Evolutionary conservation across 2,888 invertebrate species (phyloP).

Genomic region (Fissipunctia ypsillon): DNA sequence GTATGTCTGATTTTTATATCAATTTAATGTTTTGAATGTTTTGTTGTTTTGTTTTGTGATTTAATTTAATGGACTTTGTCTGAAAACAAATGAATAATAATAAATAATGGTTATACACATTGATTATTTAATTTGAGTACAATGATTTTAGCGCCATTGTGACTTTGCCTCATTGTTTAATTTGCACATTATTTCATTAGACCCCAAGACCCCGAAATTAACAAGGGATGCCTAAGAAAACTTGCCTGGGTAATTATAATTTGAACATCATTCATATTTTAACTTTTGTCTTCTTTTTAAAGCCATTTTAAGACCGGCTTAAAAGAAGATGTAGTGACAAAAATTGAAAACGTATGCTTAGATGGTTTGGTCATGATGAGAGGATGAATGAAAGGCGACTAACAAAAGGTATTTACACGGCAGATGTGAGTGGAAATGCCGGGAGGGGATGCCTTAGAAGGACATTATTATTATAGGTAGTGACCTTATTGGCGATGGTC

Average conservation of each 20-base stretch:
- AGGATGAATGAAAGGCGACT: not conserved
- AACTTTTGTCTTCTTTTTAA: not conserved
- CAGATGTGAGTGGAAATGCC: no score
- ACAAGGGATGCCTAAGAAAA: constrained; percentile 16
- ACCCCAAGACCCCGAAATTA: not conserved
- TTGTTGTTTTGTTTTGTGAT: no score
- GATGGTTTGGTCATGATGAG: not conserved
- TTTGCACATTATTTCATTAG: not conserved
- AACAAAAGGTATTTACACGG: no score
- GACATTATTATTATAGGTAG: no score
- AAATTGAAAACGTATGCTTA: not conserved
- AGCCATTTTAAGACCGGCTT: not conserved
- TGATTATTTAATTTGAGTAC: no score
- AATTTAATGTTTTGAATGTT: no score
- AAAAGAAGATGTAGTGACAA: not conserved
- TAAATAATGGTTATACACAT: no score
- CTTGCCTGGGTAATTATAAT: constrained; percentile 10
- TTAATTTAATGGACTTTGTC: no score
- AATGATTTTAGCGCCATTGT: not conserved
- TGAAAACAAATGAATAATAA: no score
- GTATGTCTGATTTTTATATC: no score
- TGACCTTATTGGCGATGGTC: not conserved
- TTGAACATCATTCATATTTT: constrained; percentile 8
- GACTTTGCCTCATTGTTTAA: not conserved
- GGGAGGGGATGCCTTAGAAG: not conserved